Base-by-base conservation (phyloP, 2,113 vertebrate species). In the Alaudala cheleensis region DNA sequence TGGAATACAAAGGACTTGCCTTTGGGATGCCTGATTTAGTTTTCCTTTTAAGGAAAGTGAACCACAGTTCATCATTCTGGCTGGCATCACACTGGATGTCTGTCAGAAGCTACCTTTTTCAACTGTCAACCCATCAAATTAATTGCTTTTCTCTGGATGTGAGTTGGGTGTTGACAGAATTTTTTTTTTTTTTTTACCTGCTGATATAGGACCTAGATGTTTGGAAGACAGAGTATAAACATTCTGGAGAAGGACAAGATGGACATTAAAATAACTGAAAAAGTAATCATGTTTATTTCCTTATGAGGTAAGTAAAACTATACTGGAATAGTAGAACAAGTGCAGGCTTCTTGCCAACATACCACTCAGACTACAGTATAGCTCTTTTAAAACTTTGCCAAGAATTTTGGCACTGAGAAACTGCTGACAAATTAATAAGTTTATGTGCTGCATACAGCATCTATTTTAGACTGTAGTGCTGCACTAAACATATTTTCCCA, bases 351-450 rank as follows among this genome's bases (percentile, higher is more conserved):
- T 87, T 94, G 96, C 96, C 96, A 97, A 53, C 45, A 89, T 79
- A 93, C 88, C 85, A 95, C 93, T 97, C 80, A 96, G 76, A 39
- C 60, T 61, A 45, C 51, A 58, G 39, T 45, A 87, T 34, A 92
- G 85, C 39, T 86, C 61, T 95, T 94, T 93, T 67, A 92, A 87
- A 95, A 92, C 45, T 94, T 87, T 95, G 60, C 81, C 76, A 94
- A 93, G 51, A 74, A 88, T 93, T 96, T 79, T 92, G 88, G 86
- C 81, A 90, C 57, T 44, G 73, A 92, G 71, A 93, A 97, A 95
- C 86, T 95, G 90, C 95, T 96, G 91, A 97, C 90, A 94, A 97
- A 96, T 97, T 96, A 97, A 93, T 97, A 95, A 90, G 62, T 88
- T 93, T 95, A 96, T 95, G 77, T 89, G 70, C 87, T 72, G 47